Conservation (phyloP, 2,797 vertebrate genomes). For the Florisuga fusca region DNA sequence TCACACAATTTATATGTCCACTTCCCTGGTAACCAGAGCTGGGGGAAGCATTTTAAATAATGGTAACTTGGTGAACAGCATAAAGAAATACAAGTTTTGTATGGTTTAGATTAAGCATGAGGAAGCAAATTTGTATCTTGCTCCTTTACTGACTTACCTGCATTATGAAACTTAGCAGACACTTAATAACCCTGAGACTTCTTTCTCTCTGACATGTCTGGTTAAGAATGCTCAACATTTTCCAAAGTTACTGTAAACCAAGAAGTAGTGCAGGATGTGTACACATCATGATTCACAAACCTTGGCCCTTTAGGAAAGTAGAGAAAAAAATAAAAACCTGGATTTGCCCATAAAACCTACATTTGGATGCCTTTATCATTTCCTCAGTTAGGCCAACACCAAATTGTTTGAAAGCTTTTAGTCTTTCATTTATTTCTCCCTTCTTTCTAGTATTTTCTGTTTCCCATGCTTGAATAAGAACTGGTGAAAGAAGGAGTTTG, state of each 20-base stretch:
- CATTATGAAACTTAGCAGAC: constrained; percentile 25
- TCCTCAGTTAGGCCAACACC: constrained; percentile 30
- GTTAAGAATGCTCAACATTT: constrained; percentile 40
- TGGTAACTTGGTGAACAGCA: neutral
- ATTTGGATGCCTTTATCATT: constrained; percentile 26
- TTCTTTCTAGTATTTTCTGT: constrained; percentile 52
- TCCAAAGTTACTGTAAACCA: constrained; percentile 30
- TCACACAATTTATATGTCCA: accelerated
- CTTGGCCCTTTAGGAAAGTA: constrained; percentile 1
- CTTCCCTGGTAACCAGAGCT: neutral
- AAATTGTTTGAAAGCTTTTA: constrained; percentile 20
- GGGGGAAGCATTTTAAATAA: neutral
- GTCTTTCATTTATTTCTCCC: constrained; percentile 43
- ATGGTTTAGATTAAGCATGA: constrained; percentile 44
- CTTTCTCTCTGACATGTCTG: constrained; percentile 32
- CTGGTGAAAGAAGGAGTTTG: neutral
- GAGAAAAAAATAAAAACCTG: neutral
- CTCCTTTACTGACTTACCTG: neutral
- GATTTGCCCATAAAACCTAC: constrained; percentile 23
- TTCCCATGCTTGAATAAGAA: constrained; percentile 63
- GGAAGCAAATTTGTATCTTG: constrained; percentile 14
- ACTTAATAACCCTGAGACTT: constrained; percentile 30
- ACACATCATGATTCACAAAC: neutral
- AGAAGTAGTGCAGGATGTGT: neutral
- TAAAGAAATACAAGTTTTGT: neutral